Conservation (phyloP, 2,113 vertebrate species). For the Echinops telfairi region DNA sequence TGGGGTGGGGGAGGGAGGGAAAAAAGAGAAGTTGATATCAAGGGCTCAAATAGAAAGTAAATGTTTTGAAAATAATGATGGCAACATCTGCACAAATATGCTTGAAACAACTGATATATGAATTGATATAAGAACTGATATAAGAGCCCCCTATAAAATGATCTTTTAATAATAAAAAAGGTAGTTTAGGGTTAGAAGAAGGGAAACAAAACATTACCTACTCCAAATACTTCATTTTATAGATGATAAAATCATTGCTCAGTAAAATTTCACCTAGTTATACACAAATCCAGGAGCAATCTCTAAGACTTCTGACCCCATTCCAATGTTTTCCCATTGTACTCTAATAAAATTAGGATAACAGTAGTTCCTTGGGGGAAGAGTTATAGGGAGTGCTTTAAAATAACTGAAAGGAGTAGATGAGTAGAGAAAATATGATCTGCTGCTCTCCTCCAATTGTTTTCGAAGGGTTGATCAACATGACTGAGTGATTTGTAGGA, state of each 20-base stretch:
- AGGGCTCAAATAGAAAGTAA: too few species aligned
- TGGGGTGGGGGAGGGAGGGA: too few species aligned
- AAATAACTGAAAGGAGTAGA: slow-evolving; percentile 52
- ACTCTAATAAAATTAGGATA: slow-evolving; percentile 70
- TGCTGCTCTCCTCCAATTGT: slow-evolving; percentile 38
- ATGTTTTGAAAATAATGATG: too few species aligned
- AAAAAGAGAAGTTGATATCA: too few species aligned
- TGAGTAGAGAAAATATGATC: slow-evolving; percentile 33
- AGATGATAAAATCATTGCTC: slow-evolving; percentile 67
- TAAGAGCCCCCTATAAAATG: too few species aligned
- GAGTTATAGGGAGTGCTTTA: neutral
- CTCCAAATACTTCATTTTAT: too few species aligned
- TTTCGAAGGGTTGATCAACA: slow-evolving; percentile 37
- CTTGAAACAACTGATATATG: too few species aligned
- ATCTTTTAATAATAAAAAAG: neutral
- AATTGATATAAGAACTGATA: too few species aligned
- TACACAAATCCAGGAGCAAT: slow-evolving; percentile 71
- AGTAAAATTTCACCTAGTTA: slow-evolving; percentile 60
- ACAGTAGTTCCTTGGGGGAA: slow-evolving; percentile 34
- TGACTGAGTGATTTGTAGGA: slow-evolving; percentile 27
- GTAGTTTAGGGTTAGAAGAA: slow-evolving; percentile 19
- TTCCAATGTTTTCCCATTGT: slow-evolving; percentile 61
- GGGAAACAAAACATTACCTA: too few species aligned
- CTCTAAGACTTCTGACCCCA: slow-evolving; percentile 12
- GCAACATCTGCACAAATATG: too few species aligned